Base-by-base conservation (phyloP, 2,797 vertebrate species). In the Acanthornis magna region DNA sequence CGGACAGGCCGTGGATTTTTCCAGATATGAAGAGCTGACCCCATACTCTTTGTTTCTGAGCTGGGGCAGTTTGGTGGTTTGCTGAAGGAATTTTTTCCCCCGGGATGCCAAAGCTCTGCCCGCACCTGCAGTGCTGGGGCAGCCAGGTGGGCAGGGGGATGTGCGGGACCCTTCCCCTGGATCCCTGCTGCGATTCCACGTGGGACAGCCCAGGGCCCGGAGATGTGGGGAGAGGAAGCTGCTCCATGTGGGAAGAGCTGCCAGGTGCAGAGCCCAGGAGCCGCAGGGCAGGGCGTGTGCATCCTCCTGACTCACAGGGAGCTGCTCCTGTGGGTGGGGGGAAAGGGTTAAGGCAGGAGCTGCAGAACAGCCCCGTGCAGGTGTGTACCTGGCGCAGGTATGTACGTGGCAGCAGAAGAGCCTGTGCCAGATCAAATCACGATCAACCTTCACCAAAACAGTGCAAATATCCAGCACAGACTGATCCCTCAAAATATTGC, bases 201-300 rank as follows among this genome's bases (percentile, higher is more conserved):
- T 2, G 5, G 66, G 36, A 11, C 4, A 12, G 75, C 62, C 60
- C 16, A 18, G 60, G 55, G 51, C 43, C 19, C 5, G 60, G 34
- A 2, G 8, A 3, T 42, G 11, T 29, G 16, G 66, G 32, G 5
- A 27, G 75, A 34, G 78, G 80, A 43, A 40, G 23, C 61, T 12
- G 75, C 91, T 80, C 1, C 1, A 7, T 36, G 60, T 6, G 12
- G 61, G 92, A 42, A 75, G 72, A 36, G 91, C 60, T 73, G 88
- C 77, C 91, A 73, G 78, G 65, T 55, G 53, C 70, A 47, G 80
- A 38, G 71, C 43, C 5, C 65, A 29, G 65, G n/a, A 42, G 78
- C 95, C 19, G 90, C n/a, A 0, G 32, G 95, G 96, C 85, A 87
- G 94, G 96, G 95, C 43, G 93, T 72, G 93, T 2, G 85, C 85